Evolutionary conservation across 2,888 invertebrate species (phyloP).

Genomic region (Acanthosepion pharaonis): DNA sequence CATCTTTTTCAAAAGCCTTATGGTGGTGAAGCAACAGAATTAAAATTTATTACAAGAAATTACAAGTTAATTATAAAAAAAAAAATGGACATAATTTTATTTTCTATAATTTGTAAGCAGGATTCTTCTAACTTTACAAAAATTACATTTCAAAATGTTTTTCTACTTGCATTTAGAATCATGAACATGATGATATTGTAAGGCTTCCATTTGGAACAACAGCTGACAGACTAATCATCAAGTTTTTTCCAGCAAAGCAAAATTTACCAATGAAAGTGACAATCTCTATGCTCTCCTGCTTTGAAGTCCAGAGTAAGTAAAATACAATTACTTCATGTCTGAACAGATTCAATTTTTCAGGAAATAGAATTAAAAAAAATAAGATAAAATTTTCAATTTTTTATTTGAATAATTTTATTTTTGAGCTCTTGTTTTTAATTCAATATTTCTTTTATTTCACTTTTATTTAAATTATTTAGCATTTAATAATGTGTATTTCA

Average conservation of each 20-base stretch:
- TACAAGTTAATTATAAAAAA: neutral
- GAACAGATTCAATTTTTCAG: too few species aligned
- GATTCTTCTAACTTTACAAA: neutral
- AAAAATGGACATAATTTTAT: neutral
- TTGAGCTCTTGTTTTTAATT: too few species aligned
- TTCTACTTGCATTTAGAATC: neutral
- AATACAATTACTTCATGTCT: neutral
- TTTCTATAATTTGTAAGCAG: neutral
- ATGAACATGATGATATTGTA: constrained; percentile 10
- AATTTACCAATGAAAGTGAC: neutral
- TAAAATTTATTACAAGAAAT: neutral
- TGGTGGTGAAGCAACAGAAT: neutral
- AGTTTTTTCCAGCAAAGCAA: neutral
- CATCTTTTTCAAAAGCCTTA: neutral
- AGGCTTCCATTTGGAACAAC: constrained; percentile 8
- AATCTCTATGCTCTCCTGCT: neutral
- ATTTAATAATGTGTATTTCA: too few species aligned
- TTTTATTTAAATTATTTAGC: too few species aligned
- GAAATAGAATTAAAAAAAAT: too few species aligned
- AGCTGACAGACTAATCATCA: neutral
- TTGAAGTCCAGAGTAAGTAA: neutral
- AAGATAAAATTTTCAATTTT: too few species aligned
- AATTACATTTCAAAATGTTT: neutral
- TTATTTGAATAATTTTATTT: too few species aligned
- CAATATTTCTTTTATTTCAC: too few species aligned